Evolutionary conservation across 2,888 invertebrate species (phyloP).

Genomic region (Epinotia brunnichana): DNA sequence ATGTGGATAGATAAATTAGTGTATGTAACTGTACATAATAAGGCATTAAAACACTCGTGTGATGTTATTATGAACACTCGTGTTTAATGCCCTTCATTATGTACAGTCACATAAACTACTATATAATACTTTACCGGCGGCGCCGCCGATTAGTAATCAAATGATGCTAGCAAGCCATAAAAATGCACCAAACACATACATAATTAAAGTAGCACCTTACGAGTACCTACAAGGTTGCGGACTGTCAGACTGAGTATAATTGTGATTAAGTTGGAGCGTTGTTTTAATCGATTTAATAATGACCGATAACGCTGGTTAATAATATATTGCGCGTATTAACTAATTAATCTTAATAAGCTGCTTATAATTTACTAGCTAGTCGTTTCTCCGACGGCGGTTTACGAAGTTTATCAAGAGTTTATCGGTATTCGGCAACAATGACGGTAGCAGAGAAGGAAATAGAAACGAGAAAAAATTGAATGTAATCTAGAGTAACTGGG

Average conservation of each 20-base stretch:
- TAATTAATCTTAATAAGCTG: constrained; percentile 36
- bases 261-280: constrained; percentile 38
- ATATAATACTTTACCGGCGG: background rate
- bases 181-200: constrained; percentile 28
- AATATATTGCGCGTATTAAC: constrained; percentile 32
- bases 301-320: constrained; percentile 35
- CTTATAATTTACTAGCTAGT: constrained; percentile 14
- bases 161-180: constrained; percentile 32
- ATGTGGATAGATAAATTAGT: no score
- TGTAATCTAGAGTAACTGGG: no score
- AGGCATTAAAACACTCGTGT: no score
- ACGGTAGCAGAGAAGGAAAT: background rate
- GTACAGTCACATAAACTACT: no score
- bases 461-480: no score
- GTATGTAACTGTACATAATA: no score
- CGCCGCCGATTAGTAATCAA: background rate
- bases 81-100: no score
- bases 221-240: constrained; percentile 48
- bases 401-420: no score
- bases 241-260: constrained; percentile 47
- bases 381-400: background rate
- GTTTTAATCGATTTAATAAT: constrained; percentile 42
- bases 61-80: no score
- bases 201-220: constrained; percentile 55
- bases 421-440: background rate